Evolutionary conservation across 2,888 invertebrate genomes (phyloP).

Genomic region (Pollenia amentaria): DNA sequence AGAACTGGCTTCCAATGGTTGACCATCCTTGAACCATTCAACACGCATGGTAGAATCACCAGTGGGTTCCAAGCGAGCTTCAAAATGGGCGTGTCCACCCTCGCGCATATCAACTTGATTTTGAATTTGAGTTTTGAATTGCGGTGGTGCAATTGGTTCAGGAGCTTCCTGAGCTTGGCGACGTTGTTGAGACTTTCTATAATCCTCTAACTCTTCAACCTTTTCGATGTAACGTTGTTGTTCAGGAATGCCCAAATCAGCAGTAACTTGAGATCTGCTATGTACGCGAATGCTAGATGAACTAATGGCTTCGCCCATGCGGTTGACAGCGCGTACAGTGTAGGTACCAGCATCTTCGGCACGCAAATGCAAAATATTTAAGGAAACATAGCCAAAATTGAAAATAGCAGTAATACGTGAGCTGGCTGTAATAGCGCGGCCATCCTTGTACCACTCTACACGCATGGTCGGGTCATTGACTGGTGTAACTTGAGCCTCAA

Average conservation of each 20-base stretch:
- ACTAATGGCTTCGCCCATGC: conserved; percentile 95
- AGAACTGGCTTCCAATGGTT: conserved; percentile 95
- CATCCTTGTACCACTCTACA: conserved; percentile 98
- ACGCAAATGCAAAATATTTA: conserved; percentile 99
- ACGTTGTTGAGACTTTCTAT: conserved; percentile 91
- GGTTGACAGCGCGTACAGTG: conserved; percentile 95
- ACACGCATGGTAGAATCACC: conserved; percentile 95
- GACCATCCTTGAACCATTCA: conserved; percentile 97
- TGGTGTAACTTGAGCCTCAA: conserved; percentile 96
- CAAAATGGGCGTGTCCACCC: conserved; percentile 97
- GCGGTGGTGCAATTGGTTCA: conserved; percentile 92
- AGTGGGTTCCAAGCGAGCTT: conserved; percentile 96
- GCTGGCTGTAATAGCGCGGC: conserved; percentile 97
- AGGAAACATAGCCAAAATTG: conserved; percentile 99
- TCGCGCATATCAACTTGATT: conserved; percentile 94
- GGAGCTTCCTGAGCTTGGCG: conserved; percentile 92
- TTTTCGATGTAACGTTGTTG: conserved; percentile 96
- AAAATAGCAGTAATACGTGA: conserved; percentile 98
- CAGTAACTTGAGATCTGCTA: conserved; percentile 92
- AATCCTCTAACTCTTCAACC: conserved; percentile 95
- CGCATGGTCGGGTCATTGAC: conserved; percentile 97
- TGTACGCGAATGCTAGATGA: conserved; percentile 91
- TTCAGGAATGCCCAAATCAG: conserved; percentile 94
- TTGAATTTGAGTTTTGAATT: conserved; percentile 95
- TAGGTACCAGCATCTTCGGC: conserved; percentile 99